These are phyloP conservation scores for Felis catus DNA, from an alignment of 2,113 vertebrate species.

Conservation along the genomic window DNA sequence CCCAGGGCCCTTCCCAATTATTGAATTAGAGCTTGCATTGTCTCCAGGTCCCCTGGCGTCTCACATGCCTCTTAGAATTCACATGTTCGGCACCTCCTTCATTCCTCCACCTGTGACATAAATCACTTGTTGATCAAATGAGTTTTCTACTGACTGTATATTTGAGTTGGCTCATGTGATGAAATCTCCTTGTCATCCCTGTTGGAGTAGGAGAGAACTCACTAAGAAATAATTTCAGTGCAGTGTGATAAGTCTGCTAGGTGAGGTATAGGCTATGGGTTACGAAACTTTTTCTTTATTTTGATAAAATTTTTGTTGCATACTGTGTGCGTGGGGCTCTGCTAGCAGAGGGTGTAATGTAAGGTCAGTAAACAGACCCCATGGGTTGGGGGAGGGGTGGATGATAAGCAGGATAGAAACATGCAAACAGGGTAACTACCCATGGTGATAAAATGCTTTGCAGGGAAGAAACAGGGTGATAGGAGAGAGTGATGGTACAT, in stretches of 20 bases:
- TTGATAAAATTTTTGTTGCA: not conserved
- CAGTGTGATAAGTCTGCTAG: not conserved
- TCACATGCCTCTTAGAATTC: not conserved
- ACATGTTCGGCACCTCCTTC: not conserved
- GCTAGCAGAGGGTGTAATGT: not conserved
- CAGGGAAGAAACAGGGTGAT: not conserved
- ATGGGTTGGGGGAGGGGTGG: not conserved
- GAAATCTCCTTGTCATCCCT: not conserved
- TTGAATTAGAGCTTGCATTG: not conserved
- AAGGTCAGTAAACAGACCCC: not conserved
- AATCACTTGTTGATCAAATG: not conserved
- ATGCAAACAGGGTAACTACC: not conserved
- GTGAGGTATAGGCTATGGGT: not conserved
- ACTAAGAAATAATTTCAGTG: not conserved
- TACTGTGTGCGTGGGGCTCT: not conserved
- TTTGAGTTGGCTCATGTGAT: not conserved
- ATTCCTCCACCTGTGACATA: not conserved
- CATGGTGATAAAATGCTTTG: not conserved
- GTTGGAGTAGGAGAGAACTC: not conserved
- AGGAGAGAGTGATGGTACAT: not conserved
- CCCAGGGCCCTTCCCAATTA: not conserved
- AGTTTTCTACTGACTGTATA: not conserved
- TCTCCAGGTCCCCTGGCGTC: not conserved
- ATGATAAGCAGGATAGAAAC: slow-evolving; percentile 48
- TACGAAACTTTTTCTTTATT: not conserved